phyloP scores from a whole-genome alignment of 35 echinoderm and acorn worm species.

The Nesometra sesokonis region DNA sequence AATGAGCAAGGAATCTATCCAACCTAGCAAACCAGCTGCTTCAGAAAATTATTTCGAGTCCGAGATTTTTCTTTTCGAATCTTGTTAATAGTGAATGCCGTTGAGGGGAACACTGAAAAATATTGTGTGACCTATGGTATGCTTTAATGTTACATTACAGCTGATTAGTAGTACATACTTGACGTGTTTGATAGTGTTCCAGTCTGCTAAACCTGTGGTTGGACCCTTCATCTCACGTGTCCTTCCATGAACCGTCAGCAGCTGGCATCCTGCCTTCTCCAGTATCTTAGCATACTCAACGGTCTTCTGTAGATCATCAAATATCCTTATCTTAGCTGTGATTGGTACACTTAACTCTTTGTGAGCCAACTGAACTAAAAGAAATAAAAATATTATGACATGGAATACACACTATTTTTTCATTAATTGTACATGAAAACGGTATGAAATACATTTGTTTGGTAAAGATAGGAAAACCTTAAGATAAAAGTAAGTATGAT shows the following conservation, averaged over 20 bases:
- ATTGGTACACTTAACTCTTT: slow-evolving; percentile 63
- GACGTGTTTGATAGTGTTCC: slow-evolving; percentile 73
- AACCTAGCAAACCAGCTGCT: too few species aligned
- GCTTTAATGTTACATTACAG: too few species aligned
- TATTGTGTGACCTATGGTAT: not conserved
- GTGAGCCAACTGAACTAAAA: slow-evolving; percentile 64
- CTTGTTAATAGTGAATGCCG: not conserved
- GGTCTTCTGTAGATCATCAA: slow-evolving; percentile 41
- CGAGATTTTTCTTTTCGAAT: too few species aligned
- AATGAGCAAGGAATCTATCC: too few species aligned
- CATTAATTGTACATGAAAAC: too few species aligned
- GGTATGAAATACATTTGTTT: too few species aligned
- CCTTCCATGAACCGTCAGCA: slow-evolving; percentile 88
- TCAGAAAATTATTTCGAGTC: too few species aligned
- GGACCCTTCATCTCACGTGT: slow-evolving; percentile 91
- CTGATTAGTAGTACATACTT: slow-evolving; percentile 44
- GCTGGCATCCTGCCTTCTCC: slow-evolving; percentile 65
- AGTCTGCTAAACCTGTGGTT: slow-evolving; percentile 71
- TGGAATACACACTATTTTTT: too few species aligned
- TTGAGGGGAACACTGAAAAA: too few species aligned
- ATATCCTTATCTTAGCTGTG: slow-evolving; percentile 88
- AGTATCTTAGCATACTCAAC: slow-evolving; percentile 79
- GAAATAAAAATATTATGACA: not conserved
- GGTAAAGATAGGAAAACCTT: too few species aligned
- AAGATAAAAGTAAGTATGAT: too few species aligned